Base-by-base conservation (phyloP, 1,140 invertebrate species). In the Penaeus vannamei region DNA sequence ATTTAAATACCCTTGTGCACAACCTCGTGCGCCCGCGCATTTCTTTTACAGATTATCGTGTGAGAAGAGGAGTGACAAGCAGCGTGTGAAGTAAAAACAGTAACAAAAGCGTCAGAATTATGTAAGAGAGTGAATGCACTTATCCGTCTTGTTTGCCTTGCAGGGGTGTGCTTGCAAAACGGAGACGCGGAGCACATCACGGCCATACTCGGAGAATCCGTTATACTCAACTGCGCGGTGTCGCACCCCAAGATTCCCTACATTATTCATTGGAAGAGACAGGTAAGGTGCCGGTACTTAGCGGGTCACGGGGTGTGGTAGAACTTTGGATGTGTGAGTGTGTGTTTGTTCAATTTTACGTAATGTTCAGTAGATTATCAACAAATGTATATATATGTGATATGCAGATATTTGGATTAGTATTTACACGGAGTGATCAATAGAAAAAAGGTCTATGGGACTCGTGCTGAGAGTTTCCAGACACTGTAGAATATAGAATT, bases 211-310 rank as follows among this genome's bases (percentile, higher is more conserved):
- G 98, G 97, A 92, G 97, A 98, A 94, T 97, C 97, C 92, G 97
- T 98, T 93, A 96, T 98, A 92, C 97, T 99, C 95, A 98, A 98
- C 94, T 99, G 98, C 94, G 97, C 97, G 94, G 97, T 99, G 94
- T 97, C 98, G 93, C 98, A 98, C 94, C 97, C 97, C 91, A 97
- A 97, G 93, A 91, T 91, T 32, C 97, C 97, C 93, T 98, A 98
- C 95, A 97, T 98, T 94, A 96, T 98, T 93, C 97, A 98, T 95
- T 99, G 98, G 98, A 97, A 98, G 96, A 98, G 98, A 96, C 97
- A 98, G 96, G 97, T 98, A 96, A 96, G 96, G 95, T 0, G 17
- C n/a, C 29, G 7, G 19, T 36, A 19, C 3, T 53, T 0, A 29
- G 10, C 17, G 53, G 12, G 53, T 53, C 53, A 53, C 53, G 17